phyloP scores from a whole-genome alignment of 2,113 vertebrate genomes.

The Callithrix jacchus region DNA sequence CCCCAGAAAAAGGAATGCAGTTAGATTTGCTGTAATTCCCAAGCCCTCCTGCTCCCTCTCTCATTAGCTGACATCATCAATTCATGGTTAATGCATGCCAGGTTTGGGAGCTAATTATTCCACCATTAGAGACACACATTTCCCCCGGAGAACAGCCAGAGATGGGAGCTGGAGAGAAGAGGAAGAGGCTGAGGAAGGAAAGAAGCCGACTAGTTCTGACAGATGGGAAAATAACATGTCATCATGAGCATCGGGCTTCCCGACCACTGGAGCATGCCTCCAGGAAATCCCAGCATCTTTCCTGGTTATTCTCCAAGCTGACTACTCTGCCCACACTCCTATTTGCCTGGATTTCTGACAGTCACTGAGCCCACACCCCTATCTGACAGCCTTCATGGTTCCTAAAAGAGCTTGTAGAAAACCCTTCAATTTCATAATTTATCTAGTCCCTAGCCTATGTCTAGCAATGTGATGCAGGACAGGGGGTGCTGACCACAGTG shows the following conservation, averaged over 20 bases:
- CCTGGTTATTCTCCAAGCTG: background rate
- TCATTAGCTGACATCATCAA: slow-evolving; percentile 62
- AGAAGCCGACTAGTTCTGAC: background rate
- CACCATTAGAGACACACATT: slow-evolving; percentile 43
- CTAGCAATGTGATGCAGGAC: background rate
- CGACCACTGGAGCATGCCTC: background rate
- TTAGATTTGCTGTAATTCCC: background rate
- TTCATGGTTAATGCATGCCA: slow-evolving; percentile 51
- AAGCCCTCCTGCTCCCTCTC: background rate
- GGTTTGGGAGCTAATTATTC: slow-evolving; percentile 47
- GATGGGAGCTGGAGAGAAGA: background rate
- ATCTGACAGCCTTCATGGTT: background rate
- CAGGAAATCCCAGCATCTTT: background rate
- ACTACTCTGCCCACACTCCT: background rate
- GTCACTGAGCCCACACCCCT: too few species aligned
- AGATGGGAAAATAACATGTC: background rate
- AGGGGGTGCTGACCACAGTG: background rate
- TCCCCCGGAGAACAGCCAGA: slow-evolving; percentile 37
- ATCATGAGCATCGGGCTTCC: background rate
- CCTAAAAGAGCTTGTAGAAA: slow-evolving; percentile 3
- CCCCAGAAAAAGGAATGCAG: background rate
- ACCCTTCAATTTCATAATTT: background rate
- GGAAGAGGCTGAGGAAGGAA: background rate
- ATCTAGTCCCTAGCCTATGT: background rate
- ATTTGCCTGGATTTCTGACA: background rate